Percentiles rank a stretch among this genome's conserved stretches.
phyloP scores from a whole-genome alignment of 2,113 vertebrate genomes.

The Podilymbus podiceps region DNA sequence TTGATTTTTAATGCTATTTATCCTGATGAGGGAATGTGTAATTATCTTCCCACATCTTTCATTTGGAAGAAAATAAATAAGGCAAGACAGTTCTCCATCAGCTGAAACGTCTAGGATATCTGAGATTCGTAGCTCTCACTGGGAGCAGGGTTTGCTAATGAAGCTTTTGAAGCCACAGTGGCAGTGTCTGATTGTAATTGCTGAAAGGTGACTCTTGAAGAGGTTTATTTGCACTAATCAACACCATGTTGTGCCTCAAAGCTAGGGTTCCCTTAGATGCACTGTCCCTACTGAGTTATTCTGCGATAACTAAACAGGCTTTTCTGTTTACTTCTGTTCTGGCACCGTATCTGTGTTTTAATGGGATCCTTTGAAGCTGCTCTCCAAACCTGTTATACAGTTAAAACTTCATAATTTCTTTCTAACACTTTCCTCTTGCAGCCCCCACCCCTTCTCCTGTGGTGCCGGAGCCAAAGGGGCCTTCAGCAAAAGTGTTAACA shows the following conservation, averaged over 20 bases:
- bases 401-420: neutral
- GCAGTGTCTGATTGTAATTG: constrained; percentile 71
- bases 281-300: constrained; percentile 47
- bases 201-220: constrained; percentile 61
- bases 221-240: constrained; percentile 74
- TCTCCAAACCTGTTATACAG: neutral
- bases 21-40: neutral
- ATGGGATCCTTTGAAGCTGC: constrained; percentile 25
- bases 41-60: constrained; percentile 24
- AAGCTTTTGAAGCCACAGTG: constrained; percentile 69
- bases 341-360: neutral
- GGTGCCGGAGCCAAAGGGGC: neutral
- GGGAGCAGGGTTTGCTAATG: constrained; percentile 55
- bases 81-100: neutral
- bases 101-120: constrained; percentile 19
- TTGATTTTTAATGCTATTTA: constrained; percentile 36
- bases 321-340: constrained; percentile 46
- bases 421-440: neutral
- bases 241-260: constrained; percentile 75
- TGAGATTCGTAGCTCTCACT: constrained; percentile 16
- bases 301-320: constrained; percentile 7
- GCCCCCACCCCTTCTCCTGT: neutral
- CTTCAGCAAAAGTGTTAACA: neutral
- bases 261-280: constrained; percentile 50
- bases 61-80: constrained; percentile 38